Percentiles rank a stretch among this genome's conserved stretches.
These are phyloP conservation scores for Napeogenes inachia DNA, from an alignment of 2,888 invertebrate species.

Conservation along the genomic window DNA sequence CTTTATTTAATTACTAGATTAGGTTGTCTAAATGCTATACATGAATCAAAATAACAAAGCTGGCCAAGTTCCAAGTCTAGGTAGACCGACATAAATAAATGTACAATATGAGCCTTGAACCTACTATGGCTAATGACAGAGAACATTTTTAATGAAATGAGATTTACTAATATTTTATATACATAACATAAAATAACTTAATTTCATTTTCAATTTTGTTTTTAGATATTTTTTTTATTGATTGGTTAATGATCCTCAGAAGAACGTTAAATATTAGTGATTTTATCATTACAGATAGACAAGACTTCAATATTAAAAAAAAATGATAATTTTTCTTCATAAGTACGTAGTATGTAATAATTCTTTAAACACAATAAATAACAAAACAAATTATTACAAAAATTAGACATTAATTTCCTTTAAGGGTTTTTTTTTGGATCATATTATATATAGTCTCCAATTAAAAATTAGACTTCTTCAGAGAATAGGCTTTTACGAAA, in stretches of 20 bases:
- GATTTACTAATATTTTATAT: not conserved
- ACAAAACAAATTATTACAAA: constrained; percentile 14
- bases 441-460: constrained; percentile 43
- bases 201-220: no score
- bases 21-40: constrained; percentile 29
- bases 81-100: constrained; percentile 23
- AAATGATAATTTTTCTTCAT: no score
- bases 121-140: constrained; percentile 11
- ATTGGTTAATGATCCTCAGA: no score
- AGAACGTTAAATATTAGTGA: no score
- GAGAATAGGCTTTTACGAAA: constrained; percentile 53
- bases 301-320: no score
- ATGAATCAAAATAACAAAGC: constrained; percentile 27
- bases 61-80: constrained; percentile 30
- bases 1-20: constrained; percentile 31
- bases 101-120: constrained; percentile 27
- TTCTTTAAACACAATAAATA: no score
- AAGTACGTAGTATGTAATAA: no score
- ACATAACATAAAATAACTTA: no score
- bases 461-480: constrained; percentile 61
- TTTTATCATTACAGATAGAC: no score
- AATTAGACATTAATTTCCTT: constrained; percentile 17
- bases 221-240: no score
- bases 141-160: not conserved
- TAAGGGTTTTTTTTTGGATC: constrained; percentile 18